Conservation (phyloP, 2,888 invertebrate genomes). For the Tricholauxania praeusta region DNA sequence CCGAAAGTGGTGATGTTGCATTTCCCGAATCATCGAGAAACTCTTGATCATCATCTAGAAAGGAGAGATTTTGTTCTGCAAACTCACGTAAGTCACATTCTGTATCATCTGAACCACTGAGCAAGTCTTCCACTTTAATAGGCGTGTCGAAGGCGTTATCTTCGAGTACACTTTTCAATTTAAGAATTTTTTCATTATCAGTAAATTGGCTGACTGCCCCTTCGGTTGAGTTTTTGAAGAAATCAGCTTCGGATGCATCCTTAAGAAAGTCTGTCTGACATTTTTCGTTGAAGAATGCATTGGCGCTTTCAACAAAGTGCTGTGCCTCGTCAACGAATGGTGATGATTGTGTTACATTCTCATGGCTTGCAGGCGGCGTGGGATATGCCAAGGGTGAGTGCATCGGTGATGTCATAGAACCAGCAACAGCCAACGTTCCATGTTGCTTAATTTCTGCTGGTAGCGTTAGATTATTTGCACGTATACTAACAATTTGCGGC, state of each 20-base stretch:
- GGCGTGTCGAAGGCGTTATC: conserved; percentile 62
- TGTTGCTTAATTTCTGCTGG: conserved; percentile 46
- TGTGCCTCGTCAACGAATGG: conserved; percentile 67
- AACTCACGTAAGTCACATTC: conserved; percentile 66
- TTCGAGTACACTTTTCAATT: conserved; percentile 65
- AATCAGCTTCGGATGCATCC: conserved; percentile 55
- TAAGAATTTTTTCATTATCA: conserved; percentile 66
- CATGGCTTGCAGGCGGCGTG: conserved; percentile 89
- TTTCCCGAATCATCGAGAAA: conserved; percentile 76
- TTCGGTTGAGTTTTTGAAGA: conserved; percentile 55
- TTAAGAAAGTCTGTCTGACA: conserved; percentile 57
- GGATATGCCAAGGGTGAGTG: conserved; percentile 84
- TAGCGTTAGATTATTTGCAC: conserved; percentile 65
- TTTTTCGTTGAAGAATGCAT: conserved; percentile 66
- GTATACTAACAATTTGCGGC: conserved; percentile 63
- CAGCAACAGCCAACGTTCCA: conserved; percentile 31
- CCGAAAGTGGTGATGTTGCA: conserved; percentile 84
- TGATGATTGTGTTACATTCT: conserved; percentile 72
- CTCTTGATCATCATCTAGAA: conserved; percentile 67
- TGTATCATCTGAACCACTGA: conserved; percentile 61
- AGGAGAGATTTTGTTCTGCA: conserved; percentile 66
- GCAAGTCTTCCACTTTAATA: conserved; percentile 65
- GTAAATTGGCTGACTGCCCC: conserved; percentile 52
- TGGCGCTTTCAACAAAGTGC: conserved; percentile 61
- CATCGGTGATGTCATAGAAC: conserved; percentile 72